These are phyloP conservation scores for Dolichoris vasculosae DNA, from an alignment of 1,140 invertebrate species.

Conservation along the genomic window DNA sequence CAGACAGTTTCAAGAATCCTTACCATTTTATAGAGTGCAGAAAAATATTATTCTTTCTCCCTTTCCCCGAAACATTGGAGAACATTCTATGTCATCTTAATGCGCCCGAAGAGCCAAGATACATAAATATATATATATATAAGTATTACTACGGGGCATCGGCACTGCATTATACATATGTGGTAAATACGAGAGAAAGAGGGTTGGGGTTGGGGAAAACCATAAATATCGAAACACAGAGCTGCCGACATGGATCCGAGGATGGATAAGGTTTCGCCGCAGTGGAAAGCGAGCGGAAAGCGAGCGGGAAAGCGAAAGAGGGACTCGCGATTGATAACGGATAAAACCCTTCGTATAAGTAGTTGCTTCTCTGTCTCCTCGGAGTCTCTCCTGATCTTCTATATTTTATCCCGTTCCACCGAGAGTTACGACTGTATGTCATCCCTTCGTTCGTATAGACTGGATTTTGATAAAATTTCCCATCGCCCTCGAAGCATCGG, in stretches of 20 bases:
- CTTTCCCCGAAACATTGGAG: not conserved
- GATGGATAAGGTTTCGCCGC: conserved; percentile 36
- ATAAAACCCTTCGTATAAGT: conserved; percentile 48
- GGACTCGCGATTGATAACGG: conserved; percentile 53
- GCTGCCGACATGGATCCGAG: conserved; percentile 33
- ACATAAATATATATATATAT: not conserved
- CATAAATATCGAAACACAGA: conserved; percentile 53
- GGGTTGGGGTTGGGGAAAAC: not conserved
- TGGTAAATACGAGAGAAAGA: conserved; percentile 29
- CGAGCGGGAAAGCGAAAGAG: conserved; percentile 17
- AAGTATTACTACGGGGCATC: conserved; percentile 13
- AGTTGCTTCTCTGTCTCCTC: conserved; percentile 28
- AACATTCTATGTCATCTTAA: conserved; percentile 48
- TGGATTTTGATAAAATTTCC: conserved; percentile 36
- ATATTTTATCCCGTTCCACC: not conserved
- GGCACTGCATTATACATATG: conserved; percentile 43
- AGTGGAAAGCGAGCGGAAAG: not conserved
- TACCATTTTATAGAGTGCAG: not conserved
- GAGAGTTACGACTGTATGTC: not conserved
- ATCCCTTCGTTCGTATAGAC: not conserved
- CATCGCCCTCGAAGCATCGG: not conserved
- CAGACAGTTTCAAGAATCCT: not conserved
- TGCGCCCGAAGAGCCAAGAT: conserved; percentile 1
- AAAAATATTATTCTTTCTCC: conserved; percentile 37
- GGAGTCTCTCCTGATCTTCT: not conserved